Percentiles rank a stretch among this genome's conserved stretches.
Evolutionary conservation across 2,888 invertebrate genomes (phyloP).

Genomic region (Lasiommata megera): DNA sequence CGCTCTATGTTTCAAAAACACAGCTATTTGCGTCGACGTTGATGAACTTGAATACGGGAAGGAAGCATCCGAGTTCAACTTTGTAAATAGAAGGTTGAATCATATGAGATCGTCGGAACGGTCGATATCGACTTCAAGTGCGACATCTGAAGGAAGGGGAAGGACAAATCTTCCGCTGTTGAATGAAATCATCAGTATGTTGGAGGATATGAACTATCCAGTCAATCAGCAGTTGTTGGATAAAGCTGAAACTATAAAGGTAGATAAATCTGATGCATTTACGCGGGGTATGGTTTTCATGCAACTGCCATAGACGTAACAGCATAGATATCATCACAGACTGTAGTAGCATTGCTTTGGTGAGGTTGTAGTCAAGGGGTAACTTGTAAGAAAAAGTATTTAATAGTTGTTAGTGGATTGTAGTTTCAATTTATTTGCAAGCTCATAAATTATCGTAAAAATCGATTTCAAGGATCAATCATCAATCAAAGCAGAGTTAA

Average conservation of each 20-base stretch:
- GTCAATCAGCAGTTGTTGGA: slow-evolving; percentile 73
- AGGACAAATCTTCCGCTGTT: slow-evolving; percentile 84
- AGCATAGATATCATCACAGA: too few relatives aligned
- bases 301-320: too few relatives aligned
- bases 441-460: too few relatives aligned
- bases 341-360: too few relatives aligned
- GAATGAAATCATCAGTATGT: slow-evolving; percentile 85
- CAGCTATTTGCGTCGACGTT: slow-evolving; percentile 53
- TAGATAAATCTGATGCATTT: slow-evolving; percentile 26
- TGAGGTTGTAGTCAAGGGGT: too few relatives aligned
- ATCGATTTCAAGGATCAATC: too few relatives aligned
- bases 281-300: too few relatives aligned
- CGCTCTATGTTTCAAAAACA: slow-evolving; percentile 68
- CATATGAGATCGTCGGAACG: slow-evolving; percentile 53
- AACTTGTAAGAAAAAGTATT: too few relatives aligned
- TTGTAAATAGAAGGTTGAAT: slow-evolving; percentile 53
- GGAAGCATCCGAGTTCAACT: slow-evolving; percentile 62
- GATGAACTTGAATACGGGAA: slow-evolving; percentile 67
- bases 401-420: too few relatives aligned
- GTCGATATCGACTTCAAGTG: slow-evolving; percentile 56
- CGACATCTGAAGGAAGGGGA: slow-evolving; percentile 73
- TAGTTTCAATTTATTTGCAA: too few relatives aligned
- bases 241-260: slow-evolving; percentile 72
- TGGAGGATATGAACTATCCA: slow-evolving; percentile 83
- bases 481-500: too few relatives aligned